These are phyloP conservation scores for Porites lobata DNA, from an alignment of 92 coral and sea anemone genomes.

Conservation along the genomic window DNA sequence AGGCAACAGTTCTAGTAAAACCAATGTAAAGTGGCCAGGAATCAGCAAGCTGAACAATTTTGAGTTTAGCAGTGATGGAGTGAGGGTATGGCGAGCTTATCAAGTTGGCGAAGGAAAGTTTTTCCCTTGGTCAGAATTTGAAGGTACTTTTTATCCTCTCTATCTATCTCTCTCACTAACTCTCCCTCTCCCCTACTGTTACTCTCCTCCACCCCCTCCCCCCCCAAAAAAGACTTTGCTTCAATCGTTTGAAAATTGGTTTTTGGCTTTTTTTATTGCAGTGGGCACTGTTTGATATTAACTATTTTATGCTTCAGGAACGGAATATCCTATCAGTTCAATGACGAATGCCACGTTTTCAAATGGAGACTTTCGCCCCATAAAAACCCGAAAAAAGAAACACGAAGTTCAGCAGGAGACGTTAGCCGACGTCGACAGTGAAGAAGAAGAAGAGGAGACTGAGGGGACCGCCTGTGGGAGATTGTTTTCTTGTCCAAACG, in stretches of 20 bases:
- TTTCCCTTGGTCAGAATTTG: conserved; percentile 19
- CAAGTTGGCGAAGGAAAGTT: conserved; percentile 45
- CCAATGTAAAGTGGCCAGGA: conserved; percentile 40
- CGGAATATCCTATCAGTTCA: background rate
- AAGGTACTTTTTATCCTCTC: background rate
- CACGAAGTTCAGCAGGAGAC: background rate
- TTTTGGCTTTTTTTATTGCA: no score
- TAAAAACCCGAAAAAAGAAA: conserved; percentile 16
- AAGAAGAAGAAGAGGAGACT: conserved; percentile 1
- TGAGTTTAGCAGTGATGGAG: conserved; percentile 28
- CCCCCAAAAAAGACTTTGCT: background rate
- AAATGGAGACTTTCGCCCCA: conserved; percentile 22
- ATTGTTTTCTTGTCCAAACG: conserved; percentile 42
- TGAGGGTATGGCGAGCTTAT: conserved; percentile 48
- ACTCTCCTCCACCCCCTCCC: no score
- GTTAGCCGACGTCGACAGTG: background rate
- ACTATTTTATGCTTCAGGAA: background rate
- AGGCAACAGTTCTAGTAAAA: conserved; percentile 11
- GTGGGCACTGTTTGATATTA: no score
- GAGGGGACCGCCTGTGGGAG: background rate
- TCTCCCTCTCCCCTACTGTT: no score
- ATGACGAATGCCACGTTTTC: conserved; percentile 13
- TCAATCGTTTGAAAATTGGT: no score
- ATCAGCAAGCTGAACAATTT: conserved; percentile 59
- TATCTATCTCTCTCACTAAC: background rate